A percentile compares a stretch with the other conserved stretches of the same genome.
Evolutionary conservation across 2,113 vertebrate species (phyloP).

Genomic region (Lates calcarifer): DNA sequence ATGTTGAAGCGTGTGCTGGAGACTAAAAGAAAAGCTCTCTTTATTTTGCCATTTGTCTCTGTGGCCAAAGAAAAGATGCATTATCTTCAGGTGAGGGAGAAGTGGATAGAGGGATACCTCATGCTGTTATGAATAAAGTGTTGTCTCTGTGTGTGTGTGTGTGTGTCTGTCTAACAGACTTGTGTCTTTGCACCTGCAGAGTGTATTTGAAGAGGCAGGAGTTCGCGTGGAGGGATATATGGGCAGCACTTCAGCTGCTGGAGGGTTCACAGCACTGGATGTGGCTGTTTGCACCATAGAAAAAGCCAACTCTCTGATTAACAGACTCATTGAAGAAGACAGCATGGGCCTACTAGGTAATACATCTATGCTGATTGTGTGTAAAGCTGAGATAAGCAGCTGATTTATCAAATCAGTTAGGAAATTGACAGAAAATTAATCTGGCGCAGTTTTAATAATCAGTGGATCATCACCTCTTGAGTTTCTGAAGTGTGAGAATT

Average conservation of each 20-base stretch:
- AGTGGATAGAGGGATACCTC: background rate
- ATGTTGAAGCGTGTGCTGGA: conserved; percentile 95
- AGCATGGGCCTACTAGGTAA: conserved; percentile 91
- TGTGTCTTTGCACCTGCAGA: conserved; percentile 78
- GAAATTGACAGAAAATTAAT: background rate
- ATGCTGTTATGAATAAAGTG: background rate
- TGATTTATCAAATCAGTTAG: background rate
- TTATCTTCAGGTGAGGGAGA: conserved; percentile 89
- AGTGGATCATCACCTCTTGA: no score
- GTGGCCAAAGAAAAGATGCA: conserved; percentile 97
- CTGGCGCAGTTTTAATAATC: background rate
- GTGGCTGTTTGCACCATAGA: conserved; percentile 98
- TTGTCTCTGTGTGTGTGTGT: background rate
- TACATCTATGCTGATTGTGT: background rate
- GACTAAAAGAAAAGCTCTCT: conserved; percentile 93
- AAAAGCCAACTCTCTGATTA: conserved; percentile 95
- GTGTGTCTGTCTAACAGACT: background rate
- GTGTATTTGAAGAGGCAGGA: conserved; percentile 92
- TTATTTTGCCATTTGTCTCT: conserved; percentile 97
- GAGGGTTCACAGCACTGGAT: conserved; percentile 89
- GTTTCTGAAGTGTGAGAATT: background rate
- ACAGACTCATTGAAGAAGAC: conserved; percentile 95
- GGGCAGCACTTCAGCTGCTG: conserved; percentile 90
- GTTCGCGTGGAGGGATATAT: conserved; percentile 95
- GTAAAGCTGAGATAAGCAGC: background rate